A percentile compares a stretch with the other conserved stretches of the same genome.
Conservation (phyloP, 2,888 invertebrate species). For the Leptopterna dolabrata region DNA sequence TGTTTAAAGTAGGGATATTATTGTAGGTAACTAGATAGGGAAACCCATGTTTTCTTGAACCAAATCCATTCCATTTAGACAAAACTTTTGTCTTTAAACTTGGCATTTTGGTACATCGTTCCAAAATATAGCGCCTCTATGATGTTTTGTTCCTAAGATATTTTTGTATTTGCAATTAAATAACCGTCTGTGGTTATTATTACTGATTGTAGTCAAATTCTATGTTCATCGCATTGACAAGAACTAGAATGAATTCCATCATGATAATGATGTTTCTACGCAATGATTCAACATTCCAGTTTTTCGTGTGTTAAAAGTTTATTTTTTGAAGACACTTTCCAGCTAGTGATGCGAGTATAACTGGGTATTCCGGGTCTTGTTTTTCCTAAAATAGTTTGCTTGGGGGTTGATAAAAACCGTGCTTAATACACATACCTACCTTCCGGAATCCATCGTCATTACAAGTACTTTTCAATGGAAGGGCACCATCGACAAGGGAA, state of each 20-base stretch:
- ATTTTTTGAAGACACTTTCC: not conserved
- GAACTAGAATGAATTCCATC: not conserved
- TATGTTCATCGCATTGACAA: not conserved
- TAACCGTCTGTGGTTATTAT: not conserved
- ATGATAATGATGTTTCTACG: not conserved
- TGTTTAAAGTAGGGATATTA: not conserved
- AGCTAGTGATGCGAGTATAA: not conserved
- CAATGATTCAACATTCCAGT: not conserved
- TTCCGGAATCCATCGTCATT: too few species aligned
- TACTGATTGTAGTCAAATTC: not conserved
- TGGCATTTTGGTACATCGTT: not conserved
- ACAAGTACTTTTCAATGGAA: too few species aligned
- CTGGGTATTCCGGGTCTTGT: too few species aligned
- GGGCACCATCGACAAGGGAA: too few species aligned
- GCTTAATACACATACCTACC: too few species aligned
- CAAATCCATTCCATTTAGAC: not conserved
- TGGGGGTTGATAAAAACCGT: too few species aligned
- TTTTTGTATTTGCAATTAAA: not conserved
- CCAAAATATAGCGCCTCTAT: not conserved
- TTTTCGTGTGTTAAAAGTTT: not conserved
- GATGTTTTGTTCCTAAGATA: slow-evolving; percentile 3
- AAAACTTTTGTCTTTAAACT: not conserved
- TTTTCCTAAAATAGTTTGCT: too few species aligned
- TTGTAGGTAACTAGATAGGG: not conserved
- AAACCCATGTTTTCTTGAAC: not conserved